Evolutionary conservation across 2,113 vertebrate species (phyloP).

Genomic region (Phocoena phocoena): DNA sequence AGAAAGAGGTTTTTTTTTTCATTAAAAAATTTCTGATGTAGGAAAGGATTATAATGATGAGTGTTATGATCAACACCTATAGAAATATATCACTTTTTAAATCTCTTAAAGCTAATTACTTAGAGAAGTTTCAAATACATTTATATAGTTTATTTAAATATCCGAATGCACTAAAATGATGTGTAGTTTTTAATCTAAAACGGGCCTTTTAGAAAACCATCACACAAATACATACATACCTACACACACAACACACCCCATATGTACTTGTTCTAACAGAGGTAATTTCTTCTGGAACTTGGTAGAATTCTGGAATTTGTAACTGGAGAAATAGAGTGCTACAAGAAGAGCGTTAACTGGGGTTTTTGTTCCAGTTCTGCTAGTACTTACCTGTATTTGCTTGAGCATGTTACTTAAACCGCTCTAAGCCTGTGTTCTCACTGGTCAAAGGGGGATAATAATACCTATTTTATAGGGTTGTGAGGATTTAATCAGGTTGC

Average conservation of each 20-base stretch:
- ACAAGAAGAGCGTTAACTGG: neutral
- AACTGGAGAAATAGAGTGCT: neutral
- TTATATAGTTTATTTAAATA: slow-evolving; percentile 1
- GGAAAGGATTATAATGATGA: neutral
- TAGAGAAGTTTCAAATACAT: neutral
- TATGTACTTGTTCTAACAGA: neutral
- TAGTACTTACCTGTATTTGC: neutral
- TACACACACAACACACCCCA: neutral
- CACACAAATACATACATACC: too few relatives aligned
- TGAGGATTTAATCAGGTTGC: neutral
- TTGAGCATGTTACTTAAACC: neutral
- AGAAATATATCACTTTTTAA: neutral
- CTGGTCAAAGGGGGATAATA: too few relatives aligned
- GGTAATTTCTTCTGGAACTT: neutral
- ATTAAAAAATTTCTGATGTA: neutral
- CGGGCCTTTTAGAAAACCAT: neutral
- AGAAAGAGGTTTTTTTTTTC: neutral
- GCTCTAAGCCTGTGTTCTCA: too few relatives aligned
- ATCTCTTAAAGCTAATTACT: neutral
- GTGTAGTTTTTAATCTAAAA: neutral
- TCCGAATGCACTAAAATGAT: neutral
- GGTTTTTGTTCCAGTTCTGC: neutral
- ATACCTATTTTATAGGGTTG: too few relatives aligned
- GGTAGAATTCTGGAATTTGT: neutral
- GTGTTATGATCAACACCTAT: neutral